Conservation (phyloP, 2,113 vertebrate species). For the Eublepharis macularius region DNA sequence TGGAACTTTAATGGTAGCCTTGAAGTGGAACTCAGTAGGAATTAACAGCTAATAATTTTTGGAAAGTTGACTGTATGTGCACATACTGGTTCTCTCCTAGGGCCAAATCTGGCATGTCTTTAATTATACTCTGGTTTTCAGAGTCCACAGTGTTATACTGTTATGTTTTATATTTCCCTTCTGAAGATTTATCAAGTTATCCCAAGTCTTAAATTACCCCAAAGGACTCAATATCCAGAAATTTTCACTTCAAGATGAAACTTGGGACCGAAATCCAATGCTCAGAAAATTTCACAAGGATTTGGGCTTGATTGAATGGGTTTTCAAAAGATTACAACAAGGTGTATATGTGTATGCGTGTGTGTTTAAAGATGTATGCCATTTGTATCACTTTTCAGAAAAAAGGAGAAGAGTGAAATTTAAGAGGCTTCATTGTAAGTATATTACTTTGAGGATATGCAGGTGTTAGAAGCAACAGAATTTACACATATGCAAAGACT, state of each 20-base stretch:
- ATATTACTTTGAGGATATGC: conserved; percentile 10
- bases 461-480: conserved; percentile 43
- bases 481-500: conserved; percentile 60
- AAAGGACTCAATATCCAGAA: background rate
- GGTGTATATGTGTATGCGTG: background rate
- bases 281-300: background rate
- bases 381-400: background rate
- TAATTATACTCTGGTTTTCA: background rate
- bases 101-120: background rate
- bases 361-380: background rate
- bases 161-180: background rate
- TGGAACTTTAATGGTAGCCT: background rate
- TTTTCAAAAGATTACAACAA: background rate
- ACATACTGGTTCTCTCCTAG: background rate
- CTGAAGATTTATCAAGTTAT: background rate
- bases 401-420: conserved; percentile 3
- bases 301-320: background rate
- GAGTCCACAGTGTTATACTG: background rate
- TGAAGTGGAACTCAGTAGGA: no score
- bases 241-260: background rate
- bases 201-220: background rate
- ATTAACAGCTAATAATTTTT: background rate
- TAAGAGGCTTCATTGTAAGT: conserved; percentile 39
- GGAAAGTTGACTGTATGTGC: background rate
- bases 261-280: background rate